Base-by-base conservation (phyloP, 2,888 invertebrate species). In the Eilema depressum region DNA sequence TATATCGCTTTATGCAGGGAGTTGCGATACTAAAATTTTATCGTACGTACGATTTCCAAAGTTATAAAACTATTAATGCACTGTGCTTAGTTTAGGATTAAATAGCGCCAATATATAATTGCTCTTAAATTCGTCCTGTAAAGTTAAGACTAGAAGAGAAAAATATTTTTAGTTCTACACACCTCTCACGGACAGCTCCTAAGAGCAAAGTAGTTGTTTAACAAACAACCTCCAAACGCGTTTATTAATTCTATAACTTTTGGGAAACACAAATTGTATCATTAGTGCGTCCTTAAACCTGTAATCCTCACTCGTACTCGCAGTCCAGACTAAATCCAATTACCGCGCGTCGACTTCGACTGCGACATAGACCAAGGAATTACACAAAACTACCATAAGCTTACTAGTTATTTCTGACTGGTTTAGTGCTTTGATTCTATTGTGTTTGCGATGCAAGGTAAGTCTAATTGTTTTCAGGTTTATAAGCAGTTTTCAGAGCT, bases 281-380 rank as follows among this genome's bases (percentile, higher is more conserved):
- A 88, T 89, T 89, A 89, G 89, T 86, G 87, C 86, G 88, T 88
- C 87, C 87, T 88, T 86, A 87, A 85, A 89, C 85, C 88, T 65
- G 68, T 68, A 93, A 92, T 91, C 91, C 91, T 88, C 90, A 88
- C 89, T 89, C 89, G 90, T 88, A 90, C 89, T 90, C 88, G 86
- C 85, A 89, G 92, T 91, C 90, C 92, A 92, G 93, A 91, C 92
- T 91, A 91, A 92, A 92, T 92, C 93, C 93, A 93, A 93, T 94
- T 93, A 93, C 87, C 75, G 83, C 85, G 81, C 81, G 85, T 77
- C 75, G 74, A 67, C 76, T 74, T 73, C 37, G 60, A 68, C 76
- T 71, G 23, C 61, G 61, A 71, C 76, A 69, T 67, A 75, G 77
- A 80, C 71, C 83, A 80, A 79, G 79, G 83, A 83, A 82, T 83